A percentile compares a stretch with the other conserved stretches of the same genome.
phyloP scores from a whole-genome alignment of 2,797 vertebrate genomes.

The Tiaroga cobitis region DNA sequence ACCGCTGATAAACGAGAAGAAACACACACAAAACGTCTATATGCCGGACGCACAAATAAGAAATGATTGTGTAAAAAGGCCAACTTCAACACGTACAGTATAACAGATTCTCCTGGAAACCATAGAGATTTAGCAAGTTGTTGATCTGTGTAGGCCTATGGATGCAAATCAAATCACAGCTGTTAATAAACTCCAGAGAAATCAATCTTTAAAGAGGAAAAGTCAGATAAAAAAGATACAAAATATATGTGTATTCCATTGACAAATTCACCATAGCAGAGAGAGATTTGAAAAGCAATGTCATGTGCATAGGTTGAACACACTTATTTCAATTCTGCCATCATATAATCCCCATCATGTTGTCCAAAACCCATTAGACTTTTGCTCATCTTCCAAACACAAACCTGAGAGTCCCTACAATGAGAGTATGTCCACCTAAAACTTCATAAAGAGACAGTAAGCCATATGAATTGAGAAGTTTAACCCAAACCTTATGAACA shows the following conservation, averaged over 20 bases:
- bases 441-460: background rate
- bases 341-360: background rate
- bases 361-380: background rate
- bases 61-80: background rate
- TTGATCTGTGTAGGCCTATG: conserved; percentile 89
- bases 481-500: background rate
- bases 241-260: background rate
- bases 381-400: background rate
- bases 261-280: background rate
- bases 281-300: background rate
- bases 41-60: background rate
- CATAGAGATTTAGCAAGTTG: conserved; percentile 86
- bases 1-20: conserved; percentile 77
- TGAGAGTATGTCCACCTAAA: background rate
- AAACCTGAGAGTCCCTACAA: background rate
- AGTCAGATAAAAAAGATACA: background rate
- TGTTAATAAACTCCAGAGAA: background rate
- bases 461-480: background rate
- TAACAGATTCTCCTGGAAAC: conserved; percentile 94
- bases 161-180: conserved; percentile 7
- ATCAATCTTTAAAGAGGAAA: background rate
- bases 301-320: background rate
- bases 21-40: background rate
- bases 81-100: conserved; percentile 85
- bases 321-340: background rate